Conservation (phyloP, 2,113 vertebrate species). For the Saccopteryx bilineata region DNA sequence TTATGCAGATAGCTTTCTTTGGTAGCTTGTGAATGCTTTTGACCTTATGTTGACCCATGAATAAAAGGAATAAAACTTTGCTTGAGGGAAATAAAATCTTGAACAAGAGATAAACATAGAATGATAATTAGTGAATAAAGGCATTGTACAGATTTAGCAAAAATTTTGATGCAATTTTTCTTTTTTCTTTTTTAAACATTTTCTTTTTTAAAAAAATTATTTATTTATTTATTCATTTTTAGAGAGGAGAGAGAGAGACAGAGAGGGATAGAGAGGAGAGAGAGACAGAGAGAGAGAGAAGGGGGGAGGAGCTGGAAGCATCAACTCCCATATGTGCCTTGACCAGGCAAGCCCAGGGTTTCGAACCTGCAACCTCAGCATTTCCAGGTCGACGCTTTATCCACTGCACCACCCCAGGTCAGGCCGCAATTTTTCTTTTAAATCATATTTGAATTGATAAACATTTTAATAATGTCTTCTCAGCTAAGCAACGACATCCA, state of each 20-base stretch:
- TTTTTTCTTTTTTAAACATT: slow-evolving; percentile 9
- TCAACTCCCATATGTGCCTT: too few relatives aligned
- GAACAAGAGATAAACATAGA: slow-evolving; percentile 8
- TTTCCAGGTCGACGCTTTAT: too few relatives aligned
- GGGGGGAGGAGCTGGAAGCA: too few relatives aligned
- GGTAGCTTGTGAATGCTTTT: slow-evolving; percentile 12
- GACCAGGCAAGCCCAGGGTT: too few relatives aligned
- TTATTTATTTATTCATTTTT: too few relatives aligned
- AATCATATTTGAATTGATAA: slow-evolving; percentile 4
- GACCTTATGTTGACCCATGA: not conserved
- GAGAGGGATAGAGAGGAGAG: too few relatives aligned
- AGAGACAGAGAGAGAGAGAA: too few relatives aligned
- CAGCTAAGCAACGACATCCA: not conserved
- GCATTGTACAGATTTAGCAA: not conserved
- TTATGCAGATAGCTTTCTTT: slow-evolving; percentile 19
- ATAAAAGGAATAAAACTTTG: slow-evolving; percentile 41
- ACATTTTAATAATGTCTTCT: not conserved
- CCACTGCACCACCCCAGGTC: too few relatives aligned
- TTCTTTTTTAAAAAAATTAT: too few relatives aligned
- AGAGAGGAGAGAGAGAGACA: too few relatives aligned
- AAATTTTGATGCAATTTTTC: not conserved
- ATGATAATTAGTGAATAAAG: not conserved
- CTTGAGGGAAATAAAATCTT: slow-evolving; percentile 39
- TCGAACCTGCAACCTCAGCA: too few relatives aligned
- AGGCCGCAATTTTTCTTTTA: slow-evolving; percentile 1